Evolutionary conservation across 2,888 invertebrate genomes (phyloP), one percentile per base, ranked within the genome.

Genomic region (Sesamia inferens): DNA sequence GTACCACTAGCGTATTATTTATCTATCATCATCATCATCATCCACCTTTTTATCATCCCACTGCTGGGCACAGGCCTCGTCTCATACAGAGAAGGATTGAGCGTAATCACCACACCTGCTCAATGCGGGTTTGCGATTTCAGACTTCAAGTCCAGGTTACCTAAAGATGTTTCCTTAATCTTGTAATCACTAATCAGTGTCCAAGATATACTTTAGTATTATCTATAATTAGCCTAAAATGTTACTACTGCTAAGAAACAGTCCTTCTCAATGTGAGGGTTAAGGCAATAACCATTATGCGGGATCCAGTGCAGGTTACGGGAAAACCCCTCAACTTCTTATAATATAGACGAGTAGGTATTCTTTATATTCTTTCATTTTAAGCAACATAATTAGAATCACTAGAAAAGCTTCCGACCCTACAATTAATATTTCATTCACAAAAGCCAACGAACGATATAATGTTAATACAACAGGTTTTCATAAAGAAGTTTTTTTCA

Each of bases 361-460:
- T 66, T 55, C 19, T 5, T 42, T 42, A 31, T 22, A 6, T 44
- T 16, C 3, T 51, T 55, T 48, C 2, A 55, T 63, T 54, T 5
- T 44, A n/a, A 22, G 24, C 2, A 31, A 4, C 13, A 59, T 14
- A 19, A 57, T 22, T 8, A 24, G 13, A 65, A 57, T 13, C 48
- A 31, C 16, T 66, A 54, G 19, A 61, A 57, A 11, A 31, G 19
- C 10, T 55, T 19, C 51, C n/a, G 51, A 47, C 10, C 16, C 11
- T 44, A 42, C 48, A 80, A 70, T 83, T 65, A 73, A 73, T 63
- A 79, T 77, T 87, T 64, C 74, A 77, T 78, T 76, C 68, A 64
- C 61, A 67, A 63, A 58, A 80, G 67, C 51, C 75, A 79, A 76
- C 74, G 77, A 83, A 78, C 78, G 81, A 83, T 79, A 85, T 85